phyloP scores from a whole-genome alignment of 2,888 invertebrate species.

The Petrolisthes cinctipes region DNA sequence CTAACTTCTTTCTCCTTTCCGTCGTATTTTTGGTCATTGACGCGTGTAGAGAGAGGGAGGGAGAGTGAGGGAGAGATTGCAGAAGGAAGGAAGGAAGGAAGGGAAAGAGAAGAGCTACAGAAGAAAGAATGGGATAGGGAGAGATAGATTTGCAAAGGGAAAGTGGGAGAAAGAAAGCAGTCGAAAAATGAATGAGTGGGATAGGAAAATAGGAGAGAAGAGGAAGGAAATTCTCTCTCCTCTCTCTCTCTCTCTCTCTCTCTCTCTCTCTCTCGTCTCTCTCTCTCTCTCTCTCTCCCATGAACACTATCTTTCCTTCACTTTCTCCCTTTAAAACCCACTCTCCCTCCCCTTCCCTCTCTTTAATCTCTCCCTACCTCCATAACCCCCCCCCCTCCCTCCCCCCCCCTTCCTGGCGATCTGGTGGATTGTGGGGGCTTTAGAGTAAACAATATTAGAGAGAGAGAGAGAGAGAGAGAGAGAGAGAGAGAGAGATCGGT shows the following conservation, averaged over 20 bases:
- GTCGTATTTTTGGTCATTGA: too few relatives aligned
- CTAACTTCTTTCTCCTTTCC: too few relatives aligned
- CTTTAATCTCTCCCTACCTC: neutral
- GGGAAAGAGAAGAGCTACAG: neutral
- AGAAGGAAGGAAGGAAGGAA: neutral
- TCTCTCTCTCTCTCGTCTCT: neutral
- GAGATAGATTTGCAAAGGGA: neutral
- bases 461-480: too few relatives aligned
- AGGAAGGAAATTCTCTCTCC: neutral
- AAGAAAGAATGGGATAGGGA: neutral
- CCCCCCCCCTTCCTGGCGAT: neutral
- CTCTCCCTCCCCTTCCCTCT: neutral
- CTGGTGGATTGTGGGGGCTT: too few relatives aligned
- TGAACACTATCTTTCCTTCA: neutral
- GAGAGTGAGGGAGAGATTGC: neutral
- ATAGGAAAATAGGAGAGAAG: neutral
- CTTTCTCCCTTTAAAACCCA: neutral
- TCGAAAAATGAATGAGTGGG: neutral
- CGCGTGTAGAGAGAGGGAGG: too few relatives aligned
- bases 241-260: neutral
- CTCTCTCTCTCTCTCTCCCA: neutral
- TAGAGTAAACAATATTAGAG: too few relatives aligned
- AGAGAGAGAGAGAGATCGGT: too few relatives aligned
- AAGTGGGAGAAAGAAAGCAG: neutral
- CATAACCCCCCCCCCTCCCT: neutral